phyloP scores from a whole-genome alignment of 2,113 vertebrate species.

The Etheostoma spectabile region DNA sequence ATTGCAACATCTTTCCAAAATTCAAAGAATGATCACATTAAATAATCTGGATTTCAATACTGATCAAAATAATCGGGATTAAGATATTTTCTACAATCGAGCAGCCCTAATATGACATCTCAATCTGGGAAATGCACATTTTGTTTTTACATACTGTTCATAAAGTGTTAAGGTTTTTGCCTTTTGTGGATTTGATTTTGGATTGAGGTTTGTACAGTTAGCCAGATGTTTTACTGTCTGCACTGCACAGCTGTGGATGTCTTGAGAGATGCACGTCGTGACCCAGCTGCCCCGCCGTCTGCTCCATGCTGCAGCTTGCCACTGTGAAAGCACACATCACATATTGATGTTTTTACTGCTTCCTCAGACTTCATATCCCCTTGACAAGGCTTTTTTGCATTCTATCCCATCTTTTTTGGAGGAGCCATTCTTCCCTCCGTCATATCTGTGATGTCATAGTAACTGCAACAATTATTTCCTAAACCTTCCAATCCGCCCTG shows the following conservation, averaged over 20 bases:
- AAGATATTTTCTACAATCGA: too few species aligned
- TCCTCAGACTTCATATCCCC: neutral
- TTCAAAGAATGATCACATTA: too few species aligned
- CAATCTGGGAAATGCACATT: neutral
- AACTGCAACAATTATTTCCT: neutral
- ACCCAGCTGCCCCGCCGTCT: slow-evolving; percentile 11
- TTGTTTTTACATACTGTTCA: neutral
- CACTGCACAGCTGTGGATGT: slow-evolving; percentile 4
- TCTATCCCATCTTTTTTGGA: neutral
- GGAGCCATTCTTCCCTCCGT: neutral
- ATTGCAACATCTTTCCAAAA: too few species aligned
- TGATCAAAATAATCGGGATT: too few species aligned
- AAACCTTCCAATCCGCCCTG: neutral
- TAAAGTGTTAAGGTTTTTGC: neutral
- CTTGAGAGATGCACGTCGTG: neutral
- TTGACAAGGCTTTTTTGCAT: neutral
- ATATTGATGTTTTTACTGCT: neutral
- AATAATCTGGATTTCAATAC: too few species aligned
- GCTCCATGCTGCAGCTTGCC: slow-evolving; percentile 1
- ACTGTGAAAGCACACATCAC: neutral
- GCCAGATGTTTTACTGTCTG: neutral
- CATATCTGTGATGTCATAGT: neutral
- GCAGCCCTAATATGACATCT: too few species aligned
- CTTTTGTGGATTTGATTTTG: neutral
- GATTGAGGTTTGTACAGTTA: neutral